Evolutionary conservation across 2,797 vertebrate genomes (phyloP), one percentile per base, ranked within the genome.

Genomic region (Phoeniculus purpureus): DNA sequence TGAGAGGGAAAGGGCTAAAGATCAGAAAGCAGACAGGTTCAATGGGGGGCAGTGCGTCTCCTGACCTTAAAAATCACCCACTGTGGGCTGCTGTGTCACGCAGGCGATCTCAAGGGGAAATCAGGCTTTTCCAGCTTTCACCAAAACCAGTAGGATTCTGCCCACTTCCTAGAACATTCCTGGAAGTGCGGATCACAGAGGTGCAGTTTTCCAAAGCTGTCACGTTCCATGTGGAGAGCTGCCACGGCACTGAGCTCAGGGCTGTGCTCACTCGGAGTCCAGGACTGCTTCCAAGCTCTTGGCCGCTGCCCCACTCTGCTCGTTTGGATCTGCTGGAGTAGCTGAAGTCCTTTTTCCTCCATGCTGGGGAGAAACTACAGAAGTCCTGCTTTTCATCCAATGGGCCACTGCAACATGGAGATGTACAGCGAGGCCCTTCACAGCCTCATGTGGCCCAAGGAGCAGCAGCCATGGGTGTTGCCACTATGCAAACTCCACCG

Each of bases 81-180:
- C 25, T 2, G 1, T 0, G 15, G 50, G 74, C 59, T 79, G 87
- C 52, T 10, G 29, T 21, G 91, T 52, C 82, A 15, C 87, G 50
- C 68, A 58, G 70, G 76, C 21, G 15, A 20, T 32, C 21, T n/a
- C n/a, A 23, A 22, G 70, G 85, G 67, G 66, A 68, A 76, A 59
- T 2, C 1, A 10, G 74, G 58, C 66, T 75, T 65, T 20, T 90
- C 62, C 80, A 12, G 59, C 77, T 48, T 67, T 55, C 67, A 8
- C 59, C 89, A 31, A 32, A 65, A 12, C 3, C 84, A n/a, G 84
- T 7, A 82, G 87, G 75, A 91, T 94, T 82, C 93, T 94, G 92
- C 86, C 81, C 86, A 68, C 92, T 96, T 95, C 94, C 94, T 91
- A 67, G 95, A 94, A 96, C 94, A 95, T 95, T 95, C 94, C 95